Base-by-base conservation (phyloP, 2,888 invertebrate species). In the Ichneumoninae sp. region DNA sequence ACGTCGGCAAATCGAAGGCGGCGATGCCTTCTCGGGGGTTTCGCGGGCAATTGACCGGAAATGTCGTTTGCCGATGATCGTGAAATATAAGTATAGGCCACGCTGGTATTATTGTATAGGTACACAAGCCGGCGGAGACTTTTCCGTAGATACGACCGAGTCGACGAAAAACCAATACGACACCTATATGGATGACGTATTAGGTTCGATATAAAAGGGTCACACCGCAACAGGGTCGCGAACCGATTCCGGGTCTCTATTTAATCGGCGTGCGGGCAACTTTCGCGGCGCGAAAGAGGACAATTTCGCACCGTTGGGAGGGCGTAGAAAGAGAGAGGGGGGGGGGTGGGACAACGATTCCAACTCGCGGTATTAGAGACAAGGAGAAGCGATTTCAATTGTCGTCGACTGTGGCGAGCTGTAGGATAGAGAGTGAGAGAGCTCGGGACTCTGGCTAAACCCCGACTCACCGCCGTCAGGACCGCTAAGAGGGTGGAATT, bases 401-500 rank as follows among this genome's bases (percentile, higher is more conserved):
- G 93, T 93, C 91, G 91, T 89, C 87, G 88, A 83, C 81, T 86
- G 81, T 81, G 85, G 84, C 82, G 82, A 82, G 63, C 63, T 30
- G 63, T 1, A 63, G 63, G 33, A 40, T 40, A 40, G 40, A 40
- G 40, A 54, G 52, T 16, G 44, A 79, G 57, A 33, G 50, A 33
- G 74, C 71, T 74, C 63, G 57, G 83, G 81, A 52, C 80, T 65
- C 66, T 16, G 83, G 79, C 81, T 76, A 85, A 78, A 80, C 86
- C 79, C 77, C 50, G 77, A 83, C 80, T 85, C 85, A 82, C 84
- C 81, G 80, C 85, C 87, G 84, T 86, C 88, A 88, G 89, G 88
- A 89, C 90, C 91, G 91, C 92, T 91, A 92, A 92, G 93, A 92
- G 93, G 91, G 90, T 91, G 91, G 92, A 93, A 93, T 93, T 93